Base-by-base conservation (phyloP, 1,140 invertebrate species). In the Pseudomyrmex sp. region DNA sequence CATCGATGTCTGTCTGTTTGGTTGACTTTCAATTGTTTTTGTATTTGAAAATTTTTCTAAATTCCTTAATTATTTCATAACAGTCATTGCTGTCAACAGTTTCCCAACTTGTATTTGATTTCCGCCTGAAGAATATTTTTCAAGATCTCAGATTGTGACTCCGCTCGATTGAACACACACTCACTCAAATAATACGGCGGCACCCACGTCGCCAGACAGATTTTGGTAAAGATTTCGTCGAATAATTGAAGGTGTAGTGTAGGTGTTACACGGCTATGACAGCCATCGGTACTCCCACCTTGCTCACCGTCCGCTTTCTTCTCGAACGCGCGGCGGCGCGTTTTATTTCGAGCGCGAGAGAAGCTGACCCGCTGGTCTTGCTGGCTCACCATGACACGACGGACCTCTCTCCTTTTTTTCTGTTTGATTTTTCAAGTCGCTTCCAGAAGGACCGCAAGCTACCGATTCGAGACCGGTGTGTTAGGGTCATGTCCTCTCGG, bases 341-440 rank as follows among this genome's bases (percentile, higher is more conserved):
- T 89, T 89, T 89, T 89, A 88, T 85, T 88, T 88, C 66, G 74
- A 82, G 61, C 66, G 35, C 66, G 74, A 82, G 61, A 59, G 66
- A 20, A 50, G 59, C 86, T 82, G 35, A 4, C 82, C 58, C 54
- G 72, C 69, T 75, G 62, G 20, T 20, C 35, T 85, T 85, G 83
- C 72, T 80, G 65, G 68, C 63, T 84, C 63, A 58, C 83, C 86
- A 68, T 82, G 75, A 85, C 82, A 75, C 63, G 54, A 73, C 20
- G 56, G 50, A 76, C 54, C 26, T 62, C 63, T 58, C 20, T 72
- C 7, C 54, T 23, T 58, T 20, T 70, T 18, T 59, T 9, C 70
- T 12, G 44, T 20, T 56, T 35, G 54, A 62, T 85, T 88, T 84
- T 88, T 82, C 82, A 73, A 84, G 26, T 58, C 62, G 48, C 52